Conservation (phyloP, 92 coral and sea anemone genomes). For the Palythoa grandiflora region DNA sequence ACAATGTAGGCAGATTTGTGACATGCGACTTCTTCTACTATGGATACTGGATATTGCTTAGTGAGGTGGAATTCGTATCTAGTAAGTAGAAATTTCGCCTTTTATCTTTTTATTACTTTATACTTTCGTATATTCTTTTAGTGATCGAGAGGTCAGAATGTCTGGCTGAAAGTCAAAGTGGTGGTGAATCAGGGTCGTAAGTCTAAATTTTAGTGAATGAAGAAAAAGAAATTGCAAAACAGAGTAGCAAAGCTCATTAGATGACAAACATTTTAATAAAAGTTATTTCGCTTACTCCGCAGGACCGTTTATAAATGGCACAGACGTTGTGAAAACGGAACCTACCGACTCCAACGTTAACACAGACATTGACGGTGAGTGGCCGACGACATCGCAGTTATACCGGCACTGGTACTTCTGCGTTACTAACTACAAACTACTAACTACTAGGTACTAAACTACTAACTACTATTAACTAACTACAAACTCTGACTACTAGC, state of each 20-base stretch:
- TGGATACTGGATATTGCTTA: slow-evolving; percentile 96
- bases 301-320: slow-evolving; percentile 9
- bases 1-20: slow-evolving; percentile 80
- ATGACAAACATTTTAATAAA: background rate
- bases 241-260: background rate
- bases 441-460: no score
- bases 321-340: background rate
- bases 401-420: background rate
- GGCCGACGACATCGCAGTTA: background rate
- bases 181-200: background rate
- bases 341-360: background rate
- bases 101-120: no score
- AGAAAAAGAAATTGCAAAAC: background rate
- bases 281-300: background rate
- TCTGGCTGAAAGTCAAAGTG: background rate
- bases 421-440: no score
- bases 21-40: slow-evolving; percentile 93
- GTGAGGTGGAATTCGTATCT: slow-evolving; percentile 92
- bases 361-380: slow-evolving; percentile 14
- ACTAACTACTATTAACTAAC: background rate
- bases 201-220: background rate
- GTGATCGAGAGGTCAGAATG: background rate
- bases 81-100: slow-evolving; percentile 63
- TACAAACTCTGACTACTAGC: background rate
- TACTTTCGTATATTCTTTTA: background rate